These are phyloP conservation scores for Heterohyrax brucei DNA, from an alignment of 2,797 vertebrate genomes.

Conservation along the genomic window DNA sequence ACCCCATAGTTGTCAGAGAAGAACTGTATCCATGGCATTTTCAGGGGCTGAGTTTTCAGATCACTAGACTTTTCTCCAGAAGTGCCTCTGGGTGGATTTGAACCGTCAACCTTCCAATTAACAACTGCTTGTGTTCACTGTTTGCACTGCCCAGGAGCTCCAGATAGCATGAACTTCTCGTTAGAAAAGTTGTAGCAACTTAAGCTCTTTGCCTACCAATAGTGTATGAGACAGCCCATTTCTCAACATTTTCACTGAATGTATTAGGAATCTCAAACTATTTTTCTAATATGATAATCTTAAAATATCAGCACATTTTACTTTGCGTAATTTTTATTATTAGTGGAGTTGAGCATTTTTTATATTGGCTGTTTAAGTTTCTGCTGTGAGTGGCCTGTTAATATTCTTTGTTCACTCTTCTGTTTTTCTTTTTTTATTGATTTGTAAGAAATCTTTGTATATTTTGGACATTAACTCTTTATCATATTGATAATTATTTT, in stretches of 20 bases:
- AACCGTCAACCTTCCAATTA: not conserved
- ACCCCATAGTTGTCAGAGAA: not conserved
- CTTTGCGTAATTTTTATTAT: not conserved
- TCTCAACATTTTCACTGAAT: not conserved
- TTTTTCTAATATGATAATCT: not conserved
- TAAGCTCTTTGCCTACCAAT: not conserved
- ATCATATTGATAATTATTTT: not conserved
- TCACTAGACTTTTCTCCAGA: not conserved
- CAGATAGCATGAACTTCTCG: not conserved
- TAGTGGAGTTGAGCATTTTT: not conserved
- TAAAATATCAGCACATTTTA: not conserved
- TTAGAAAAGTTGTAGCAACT: not conserved
- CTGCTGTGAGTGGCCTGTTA: constrained; percentile 21
- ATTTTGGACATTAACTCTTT: not conserved
- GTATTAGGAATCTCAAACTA: not conserved
- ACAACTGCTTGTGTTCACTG: not conserved
- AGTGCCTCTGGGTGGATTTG: not conserved
- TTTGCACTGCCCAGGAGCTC: not conserved
- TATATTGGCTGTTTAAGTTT: not conserved
- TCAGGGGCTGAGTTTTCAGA: not conserved
- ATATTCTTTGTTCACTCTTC: not conserved
- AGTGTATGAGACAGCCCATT: not conserved
- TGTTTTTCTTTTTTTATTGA: not conserved
- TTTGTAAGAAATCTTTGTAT: not conserved
- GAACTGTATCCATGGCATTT: not conserved